Conservation (phyloP, 2,797 vertebrate genomes). For the Lacerta bilineata region DNA sequence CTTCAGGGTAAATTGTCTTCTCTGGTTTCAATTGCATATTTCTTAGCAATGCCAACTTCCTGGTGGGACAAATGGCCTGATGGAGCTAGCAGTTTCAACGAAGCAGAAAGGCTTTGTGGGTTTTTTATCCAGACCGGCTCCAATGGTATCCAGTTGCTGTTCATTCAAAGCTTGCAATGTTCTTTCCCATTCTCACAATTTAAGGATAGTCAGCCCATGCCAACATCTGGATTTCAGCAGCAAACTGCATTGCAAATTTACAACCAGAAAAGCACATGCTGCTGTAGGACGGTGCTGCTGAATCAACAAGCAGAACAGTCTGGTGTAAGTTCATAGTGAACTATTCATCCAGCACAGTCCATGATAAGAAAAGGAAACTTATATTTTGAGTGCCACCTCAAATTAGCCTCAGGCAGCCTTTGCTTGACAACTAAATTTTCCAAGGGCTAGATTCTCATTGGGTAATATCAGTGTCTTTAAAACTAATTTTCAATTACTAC, state of each 20-base stretch:
- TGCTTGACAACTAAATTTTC: background rate
- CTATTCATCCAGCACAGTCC: background rate
- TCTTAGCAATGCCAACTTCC: background rate
- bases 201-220: constrained; percentile 44
- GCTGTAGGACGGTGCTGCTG: background rate
- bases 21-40: constrained; percentile 1
- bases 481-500: background rate
- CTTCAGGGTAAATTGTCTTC: background rate
- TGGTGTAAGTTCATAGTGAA: constrained; percentile 33
- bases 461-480: background rate
- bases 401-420: background rate
- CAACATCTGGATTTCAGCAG: constrained; percentile 51
- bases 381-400: background rate
- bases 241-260: constrained; percentile 41
- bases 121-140: background rate
- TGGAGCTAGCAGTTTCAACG: background rate
- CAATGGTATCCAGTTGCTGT: constrained; percentile 29
- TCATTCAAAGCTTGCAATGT: background rate
- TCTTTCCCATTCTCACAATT: constrained; percentile 46
- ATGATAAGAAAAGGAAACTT: background rate
- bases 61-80: background rate
- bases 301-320: constrained; percentile 28
- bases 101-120: background rate
- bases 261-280: constrained; percentile 32
- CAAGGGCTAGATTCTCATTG: background rate